Conservation (phyloP, 1,140 invertebrate species). For the Pinna nobilis region DNA sequence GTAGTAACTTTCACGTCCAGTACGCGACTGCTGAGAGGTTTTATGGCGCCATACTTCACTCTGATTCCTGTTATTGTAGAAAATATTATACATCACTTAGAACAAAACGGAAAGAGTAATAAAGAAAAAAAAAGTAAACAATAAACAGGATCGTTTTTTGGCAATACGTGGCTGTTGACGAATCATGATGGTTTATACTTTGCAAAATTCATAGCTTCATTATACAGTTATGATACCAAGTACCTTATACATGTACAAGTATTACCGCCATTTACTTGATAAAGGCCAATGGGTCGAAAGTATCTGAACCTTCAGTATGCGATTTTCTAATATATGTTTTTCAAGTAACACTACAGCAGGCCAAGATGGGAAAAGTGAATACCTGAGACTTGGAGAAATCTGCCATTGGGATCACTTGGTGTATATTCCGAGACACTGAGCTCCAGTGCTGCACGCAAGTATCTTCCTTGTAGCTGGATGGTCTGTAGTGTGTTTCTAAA, state of each 20-base stretch:
- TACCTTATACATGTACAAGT: not conserved
- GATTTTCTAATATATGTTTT: too few relatives aligned
- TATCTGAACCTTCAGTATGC: too few relatives aligned
- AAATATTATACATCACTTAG: too few relatives aligned
- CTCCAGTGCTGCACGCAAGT: conserved; percentile 80
- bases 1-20: conserved; percentile 32
- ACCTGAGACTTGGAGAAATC: conserved; percentile 81
- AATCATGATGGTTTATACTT: too few relatives aligned
- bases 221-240: not conserved
- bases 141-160: too few relatives aligned
- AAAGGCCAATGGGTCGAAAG: not conserved
- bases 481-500: conserved; percentile 84
- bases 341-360: too few relatives aligned
- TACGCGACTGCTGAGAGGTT: conserved; percentile 67
- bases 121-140: too few relatives aligned
- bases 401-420: conserved; percentile 76
- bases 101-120: too few relatives aligned
- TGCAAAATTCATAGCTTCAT: too few relatives aligned
- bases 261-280: not conserved
- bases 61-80: conserved; percentile 73
- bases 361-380: too few relatives aligned
- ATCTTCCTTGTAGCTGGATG: conserved; percentile 80
- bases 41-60: conserved; percentile 78
- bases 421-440: conserved; percentile 77
- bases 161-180: too few relatives aligned